Evolutionary conservation across 2,113 vertebrate species (phyloP), one percentile per base, ranked within the genome.

Genomic region (Mus spicilegus): DNA sequence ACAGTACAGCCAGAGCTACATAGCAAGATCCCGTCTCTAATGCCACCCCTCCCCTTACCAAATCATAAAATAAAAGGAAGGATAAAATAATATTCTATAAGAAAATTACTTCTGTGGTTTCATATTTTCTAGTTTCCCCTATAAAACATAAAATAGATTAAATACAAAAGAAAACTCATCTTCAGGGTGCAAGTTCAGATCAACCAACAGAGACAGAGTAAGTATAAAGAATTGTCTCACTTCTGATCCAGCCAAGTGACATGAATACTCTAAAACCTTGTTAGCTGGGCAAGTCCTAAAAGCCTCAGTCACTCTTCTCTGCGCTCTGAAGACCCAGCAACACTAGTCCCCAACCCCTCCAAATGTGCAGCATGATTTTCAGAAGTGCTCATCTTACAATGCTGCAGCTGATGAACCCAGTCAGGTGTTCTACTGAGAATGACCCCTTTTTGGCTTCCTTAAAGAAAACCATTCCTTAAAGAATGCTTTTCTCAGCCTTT

Each of bases 151-250:
- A 56, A 96, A 90, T 92, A 90, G 24, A 20, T 11, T 4, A 26
- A 0, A 33, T 51, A 54, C n/a, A 82, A 87, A 90, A 28, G 84
- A 65, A 77, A 89, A 87, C 5, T 30, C 10, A 24, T 20, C 36
- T 28, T 65, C 58, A 77, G 9, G 49, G 13, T 63, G 19, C 24
- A 67, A 42, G 46, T 42, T 76, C 39, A 46, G 33, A 19, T 10
- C 4, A 30, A 10, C 16, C 9, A 1, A 46, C 22, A 0, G 16
- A 20, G 11, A 4, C 7, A 9, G 39, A 0, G 0, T 6, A 65
- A 75, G 24, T 12, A 12, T 9, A 77, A 85, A 73, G 30, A 91
- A 3, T 16, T 28, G 67, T 19, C 6, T 22, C 13, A 42, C 63
- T 49, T 46, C 51, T 69, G 8, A 2, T 0, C 1, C 24, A 91